Conservation (phyloP, 1,140 invertebrate species). For the Tetramorium alpestre region DNA sequence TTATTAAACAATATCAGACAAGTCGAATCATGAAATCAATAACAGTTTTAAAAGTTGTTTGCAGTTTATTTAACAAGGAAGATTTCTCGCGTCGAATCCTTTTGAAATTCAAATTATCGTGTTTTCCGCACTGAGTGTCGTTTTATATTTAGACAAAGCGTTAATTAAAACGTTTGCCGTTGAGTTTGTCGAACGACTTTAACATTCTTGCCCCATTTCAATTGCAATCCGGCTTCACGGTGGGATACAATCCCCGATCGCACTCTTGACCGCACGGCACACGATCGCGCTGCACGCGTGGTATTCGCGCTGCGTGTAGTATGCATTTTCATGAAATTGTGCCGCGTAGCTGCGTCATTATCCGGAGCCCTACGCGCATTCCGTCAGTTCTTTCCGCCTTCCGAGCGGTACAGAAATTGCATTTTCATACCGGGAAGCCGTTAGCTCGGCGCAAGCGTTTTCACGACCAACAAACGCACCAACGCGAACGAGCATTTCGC, state of each 20-base stretch:
- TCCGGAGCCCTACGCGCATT: not conserved
- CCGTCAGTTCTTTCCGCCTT: constrained; percentile 16
- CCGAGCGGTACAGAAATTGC: constrained; percentile 30
- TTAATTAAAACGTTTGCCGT: not conserved
- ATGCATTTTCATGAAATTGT: constrained; percentile 39
- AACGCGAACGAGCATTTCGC: constrained; percentile 13
- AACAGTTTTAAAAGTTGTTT: not conserved
- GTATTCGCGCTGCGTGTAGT: not conserved
- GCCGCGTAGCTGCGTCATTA: constrained; percentile 25
- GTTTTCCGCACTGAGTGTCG: not conserved
- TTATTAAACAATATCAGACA: not conserved
- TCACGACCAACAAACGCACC: not conserved
- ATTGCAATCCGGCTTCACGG: not conserved
- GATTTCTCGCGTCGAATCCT: not conserved
- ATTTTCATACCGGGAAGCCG: not conserved
- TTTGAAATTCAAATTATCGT: not conserved
- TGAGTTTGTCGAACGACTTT: not conserved
- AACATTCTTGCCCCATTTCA: constrained; percentile 1
- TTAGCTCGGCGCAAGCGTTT: not conserved
- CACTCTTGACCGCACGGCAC: not conserved
- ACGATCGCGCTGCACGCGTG: not conserved
- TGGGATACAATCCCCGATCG: not conserved
- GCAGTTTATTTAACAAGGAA: too few species aligned
- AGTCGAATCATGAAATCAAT: not conserved
- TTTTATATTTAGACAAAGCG: not conserved